Conservation (phyloP, 2,888 invertebrate species). For the Rotaria sp. region DNA sequence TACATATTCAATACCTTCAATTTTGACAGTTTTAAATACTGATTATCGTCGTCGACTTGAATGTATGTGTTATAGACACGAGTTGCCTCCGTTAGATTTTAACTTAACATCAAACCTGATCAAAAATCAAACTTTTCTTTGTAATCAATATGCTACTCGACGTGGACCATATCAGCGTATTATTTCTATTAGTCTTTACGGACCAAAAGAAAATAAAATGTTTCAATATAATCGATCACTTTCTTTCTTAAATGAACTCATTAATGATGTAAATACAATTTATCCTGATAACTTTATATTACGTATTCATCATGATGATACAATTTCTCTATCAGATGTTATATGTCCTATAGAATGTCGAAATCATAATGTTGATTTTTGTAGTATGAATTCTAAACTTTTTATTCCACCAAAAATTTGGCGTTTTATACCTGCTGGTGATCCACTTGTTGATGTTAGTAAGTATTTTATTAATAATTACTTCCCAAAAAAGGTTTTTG, state of each 20-base stretch:
- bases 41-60: not conserved
- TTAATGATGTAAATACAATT: no score
- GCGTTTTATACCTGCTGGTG: slow-evolving; percentile 12
- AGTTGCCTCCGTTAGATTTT: no score
- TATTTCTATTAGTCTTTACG: slow-evolving; percentile 1
- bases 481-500: not conserved
- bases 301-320: no score
- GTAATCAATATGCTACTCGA: not conserved
- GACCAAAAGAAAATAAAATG: not conserved
- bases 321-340: not conserved
- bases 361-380: slow-evolving; percentile 14
- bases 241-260: no score
- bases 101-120: no score
- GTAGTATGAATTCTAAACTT: not conserved
- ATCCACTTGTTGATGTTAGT: not conserved
- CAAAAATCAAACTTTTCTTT: no score
- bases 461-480: not conserved
- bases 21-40: not conserved
- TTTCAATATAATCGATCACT: no score
- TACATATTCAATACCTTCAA: no score
- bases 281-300: no score
- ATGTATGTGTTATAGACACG: no score
- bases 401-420: slow-evolving; percentile 23
- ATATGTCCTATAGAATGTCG: not conserved
- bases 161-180: slow-evolving; percentile 33